Evolutionary conservation across 2,888 invertebrate species (phyloP), one percentile per base, ranked within the genome.

Genomic region (Orthosia cruda): DNA sequence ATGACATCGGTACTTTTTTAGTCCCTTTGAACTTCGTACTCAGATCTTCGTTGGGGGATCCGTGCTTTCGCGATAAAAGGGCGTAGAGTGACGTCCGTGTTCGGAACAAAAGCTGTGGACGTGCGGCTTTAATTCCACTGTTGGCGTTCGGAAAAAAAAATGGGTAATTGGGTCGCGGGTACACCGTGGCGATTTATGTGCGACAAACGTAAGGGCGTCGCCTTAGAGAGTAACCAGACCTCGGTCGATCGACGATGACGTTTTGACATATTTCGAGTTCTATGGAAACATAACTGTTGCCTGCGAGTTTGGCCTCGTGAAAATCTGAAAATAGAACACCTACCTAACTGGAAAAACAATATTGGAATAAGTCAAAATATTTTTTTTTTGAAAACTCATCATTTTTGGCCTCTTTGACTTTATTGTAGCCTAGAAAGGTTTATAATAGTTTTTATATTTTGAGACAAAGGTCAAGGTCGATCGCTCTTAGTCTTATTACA

Each of bases 81-180:
- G 88, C 84, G 86, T 85, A 83, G 86, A 90, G 90, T 91, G 92
- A 93, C 92, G 92, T 93, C 90, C 90, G 90, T 67, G 86, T 83
- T 78, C 79, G 64, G 89, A 92, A 94, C 93, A 94, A 95, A 95
- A 91, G 92, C 90, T 84, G 80, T 77, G 72, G 89, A 89, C 26
- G 26, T 26, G 26, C 26, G 87, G 89, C 91, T 94, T 93, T 94
- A 94, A 94, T 94, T 93, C 91, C 91, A 90, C 89, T 91, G 93
- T 93, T 89, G 87, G 89, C 87, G 89, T 93, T 91, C 89, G 91
- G 89, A 91, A 91, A 94, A 94, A 54, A 94, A 94, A 94, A 93
- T 90, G 89, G 89, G 93, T 93, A 94, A 94, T 94, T 94, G 93
- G 94, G 94, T 92, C 94, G 92, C 85, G 86, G 83, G 74, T 70